A percentile compares a stretch with the other conserved stretches of the same genome.
Conservation (phyloP, 2,797 vertebrate genomes). For the Choloepus didactylus region DNA sequence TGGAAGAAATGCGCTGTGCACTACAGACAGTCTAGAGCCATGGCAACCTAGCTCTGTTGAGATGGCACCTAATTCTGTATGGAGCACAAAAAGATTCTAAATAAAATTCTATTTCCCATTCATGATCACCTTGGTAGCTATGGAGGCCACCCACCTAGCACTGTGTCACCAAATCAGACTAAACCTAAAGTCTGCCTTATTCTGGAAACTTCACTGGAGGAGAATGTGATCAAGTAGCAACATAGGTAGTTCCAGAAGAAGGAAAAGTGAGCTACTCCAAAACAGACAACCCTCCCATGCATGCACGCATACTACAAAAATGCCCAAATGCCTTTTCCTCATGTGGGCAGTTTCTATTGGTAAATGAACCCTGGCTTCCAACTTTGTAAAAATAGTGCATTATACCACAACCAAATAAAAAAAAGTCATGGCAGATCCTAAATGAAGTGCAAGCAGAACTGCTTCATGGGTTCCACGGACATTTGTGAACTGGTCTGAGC, state of each 20-base stretch:
- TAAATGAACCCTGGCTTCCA: not conserved
- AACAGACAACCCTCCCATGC: not conserved
- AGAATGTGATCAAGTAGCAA: conserved; percentile 8
- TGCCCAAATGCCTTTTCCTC: not conserved
- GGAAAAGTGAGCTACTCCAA: not conserved
- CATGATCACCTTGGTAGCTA: conserved; percentile 9
- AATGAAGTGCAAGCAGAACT: not conserved
- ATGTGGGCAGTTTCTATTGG: not conserved
- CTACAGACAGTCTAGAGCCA: conserved; percentile 10
- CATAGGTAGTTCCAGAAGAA: conserved; percentile 2
- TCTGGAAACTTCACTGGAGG: conserved; percentile 19
- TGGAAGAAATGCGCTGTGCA: not conserved
- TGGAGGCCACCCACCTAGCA: not conserved
- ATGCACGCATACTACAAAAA: not conserved
- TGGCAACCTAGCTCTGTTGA: conserved; percentile 15
- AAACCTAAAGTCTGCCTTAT: conserved; percentile 22
- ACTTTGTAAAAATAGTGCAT: not conserved
- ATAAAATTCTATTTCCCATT: not conserved
- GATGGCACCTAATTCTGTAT: not conserved
- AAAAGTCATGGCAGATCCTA: not conserved
- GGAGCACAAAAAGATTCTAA: conserved; percentile 25
- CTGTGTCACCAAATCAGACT: not conserved
- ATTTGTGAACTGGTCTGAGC: not conserved
- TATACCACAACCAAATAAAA: not conserved
- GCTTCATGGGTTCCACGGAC: not conserved